These are phyloP conservation scores for Sphinx pinastri DNA, from an alignment of 2,888 invertebrate species.

Conservation along the genomic window DNA sequence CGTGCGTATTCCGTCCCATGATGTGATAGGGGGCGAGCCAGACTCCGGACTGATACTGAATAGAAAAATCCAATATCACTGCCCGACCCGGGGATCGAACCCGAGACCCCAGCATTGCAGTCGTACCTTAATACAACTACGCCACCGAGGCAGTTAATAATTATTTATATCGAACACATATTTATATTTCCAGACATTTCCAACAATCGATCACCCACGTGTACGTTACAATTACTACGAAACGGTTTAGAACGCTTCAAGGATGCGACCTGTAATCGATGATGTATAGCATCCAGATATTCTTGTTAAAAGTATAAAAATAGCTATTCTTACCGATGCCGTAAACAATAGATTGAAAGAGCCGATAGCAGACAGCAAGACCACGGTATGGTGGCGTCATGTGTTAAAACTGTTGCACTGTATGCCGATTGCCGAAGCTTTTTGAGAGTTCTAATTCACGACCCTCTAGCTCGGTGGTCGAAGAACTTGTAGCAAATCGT, in stretches of 20 bases:
- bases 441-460: neutral
- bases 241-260: constrained; percentile 1
- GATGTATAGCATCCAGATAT: neutral
- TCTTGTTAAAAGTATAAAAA: neutral
- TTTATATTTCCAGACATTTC: neutral
- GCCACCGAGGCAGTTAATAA: too few species aligned
- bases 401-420: neutral
- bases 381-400: neutral
- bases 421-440: neutral
- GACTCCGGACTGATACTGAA: too few species aligned
- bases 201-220: neutral
- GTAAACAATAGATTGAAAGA: neutral
- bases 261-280: constrained; percentile 9
- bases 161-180: neutral
- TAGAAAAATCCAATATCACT: too few species aligned
- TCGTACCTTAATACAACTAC: too few species aligned
- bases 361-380: neutral
- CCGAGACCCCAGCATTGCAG: too few species aligned
- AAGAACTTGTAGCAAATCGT: too few species aligned
- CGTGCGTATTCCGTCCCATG: too few species aligned
- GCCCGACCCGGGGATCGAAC: too few species aligned
- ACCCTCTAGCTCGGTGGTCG: neutral
- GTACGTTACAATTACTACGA: constrained; percentile 1
- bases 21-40: too few species aligned
- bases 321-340: neutral